A percentile compares a stretch with the other conserved stretches of the same genome.
Conservation (phyloP, 2,113 vertebrate species). For the Ardeotis arabs region DNA sequence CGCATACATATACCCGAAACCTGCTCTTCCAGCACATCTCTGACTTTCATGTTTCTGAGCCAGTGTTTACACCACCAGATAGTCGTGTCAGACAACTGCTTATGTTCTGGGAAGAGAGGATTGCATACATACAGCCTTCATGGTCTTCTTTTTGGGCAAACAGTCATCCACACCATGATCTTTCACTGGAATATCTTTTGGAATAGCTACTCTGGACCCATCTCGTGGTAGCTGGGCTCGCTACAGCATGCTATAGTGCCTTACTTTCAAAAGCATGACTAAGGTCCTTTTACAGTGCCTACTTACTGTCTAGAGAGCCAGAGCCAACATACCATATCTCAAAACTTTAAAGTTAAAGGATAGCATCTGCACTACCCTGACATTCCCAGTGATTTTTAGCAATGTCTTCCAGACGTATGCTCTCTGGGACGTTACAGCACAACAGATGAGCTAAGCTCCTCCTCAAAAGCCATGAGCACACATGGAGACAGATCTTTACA, state of each 20-base stretch:
- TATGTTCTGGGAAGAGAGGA: not conserved
- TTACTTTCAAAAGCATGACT: not conserved
- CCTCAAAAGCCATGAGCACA: not conserved
- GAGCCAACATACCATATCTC: not conserved
- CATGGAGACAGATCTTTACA: not conserved
- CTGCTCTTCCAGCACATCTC: not conserved
- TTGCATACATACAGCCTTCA: accelerated
- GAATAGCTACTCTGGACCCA: not conserved
- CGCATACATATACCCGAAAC: not conserved
- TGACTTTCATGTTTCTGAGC: not conserved
- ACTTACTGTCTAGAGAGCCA: not conserved
- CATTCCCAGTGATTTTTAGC: not conserved
- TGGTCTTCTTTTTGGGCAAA: not conserved
- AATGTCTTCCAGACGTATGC: not conserved
- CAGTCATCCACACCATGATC: not conserved
- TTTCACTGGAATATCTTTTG: not conserved
- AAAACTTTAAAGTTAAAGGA: not conserved
- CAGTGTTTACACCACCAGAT: not conserved
- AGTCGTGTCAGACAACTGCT: not conserved
- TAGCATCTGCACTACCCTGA: not conserved
- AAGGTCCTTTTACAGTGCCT: not conserved
- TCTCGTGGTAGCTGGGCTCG: not conserved
- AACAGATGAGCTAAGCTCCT: not conserved
- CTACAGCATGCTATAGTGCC: accelerated
- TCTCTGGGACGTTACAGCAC: not conserved